Evolutionary conservation across 2,888 invertebrate genomes (phyloP).

Genomic region (Anthophora plumipes): DNA sequence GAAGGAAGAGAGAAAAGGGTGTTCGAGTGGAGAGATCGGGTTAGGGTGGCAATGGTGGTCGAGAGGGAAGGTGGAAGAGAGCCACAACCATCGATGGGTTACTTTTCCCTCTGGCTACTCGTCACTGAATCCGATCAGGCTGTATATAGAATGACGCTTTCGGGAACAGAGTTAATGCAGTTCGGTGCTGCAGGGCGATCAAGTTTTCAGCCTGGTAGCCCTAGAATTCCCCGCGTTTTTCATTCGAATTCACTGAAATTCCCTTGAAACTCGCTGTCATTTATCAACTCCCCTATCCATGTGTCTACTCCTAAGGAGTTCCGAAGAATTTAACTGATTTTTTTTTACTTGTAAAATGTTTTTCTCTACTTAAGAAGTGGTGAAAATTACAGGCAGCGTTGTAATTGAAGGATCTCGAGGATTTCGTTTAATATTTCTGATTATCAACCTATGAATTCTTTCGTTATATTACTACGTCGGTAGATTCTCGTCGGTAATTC

Average conservation of each 20-base stretch:
- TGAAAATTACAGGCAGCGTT: no score
- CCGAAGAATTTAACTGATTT: no score
- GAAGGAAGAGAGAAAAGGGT: not conserved
- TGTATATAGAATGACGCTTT: constrained; percentile 49
- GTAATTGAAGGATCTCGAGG: no score
- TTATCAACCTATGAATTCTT: no score
- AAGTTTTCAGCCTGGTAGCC: constrained; percentile 71
- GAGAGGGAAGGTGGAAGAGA: constrained; percentile 29
- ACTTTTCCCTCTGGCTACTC: constrained; percentile 59
- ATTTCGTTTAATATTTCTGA: no score
- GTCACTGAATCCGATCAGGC: constrained; percentile 63
- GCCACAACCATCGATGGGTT: constrained; percentile 52
- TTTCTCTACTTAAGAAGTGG: no score
- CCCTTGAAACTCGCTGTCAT: not conserved
- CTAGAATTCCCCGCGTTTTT: not conserved
- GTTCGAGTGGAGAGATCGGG: not conserved
- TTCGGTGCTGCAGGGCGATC: constrained; percentile 70
- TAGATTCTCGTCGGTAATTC: no score
- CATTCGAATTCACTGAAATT: constrained; percentile 49
- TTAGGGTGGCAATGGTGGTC: not conserved
- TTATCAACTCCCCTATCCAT: not conserved
- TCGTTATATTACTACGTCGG: no score
- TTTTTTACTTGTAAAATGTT: no score
- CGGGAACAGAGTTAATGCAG: constrained; percentile 68
- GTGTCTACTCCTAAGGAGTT: no score